Base-by-base conservation (phyloP, 2,113 vertebrate species). In the Takifugu bimaculatus region DNA sequence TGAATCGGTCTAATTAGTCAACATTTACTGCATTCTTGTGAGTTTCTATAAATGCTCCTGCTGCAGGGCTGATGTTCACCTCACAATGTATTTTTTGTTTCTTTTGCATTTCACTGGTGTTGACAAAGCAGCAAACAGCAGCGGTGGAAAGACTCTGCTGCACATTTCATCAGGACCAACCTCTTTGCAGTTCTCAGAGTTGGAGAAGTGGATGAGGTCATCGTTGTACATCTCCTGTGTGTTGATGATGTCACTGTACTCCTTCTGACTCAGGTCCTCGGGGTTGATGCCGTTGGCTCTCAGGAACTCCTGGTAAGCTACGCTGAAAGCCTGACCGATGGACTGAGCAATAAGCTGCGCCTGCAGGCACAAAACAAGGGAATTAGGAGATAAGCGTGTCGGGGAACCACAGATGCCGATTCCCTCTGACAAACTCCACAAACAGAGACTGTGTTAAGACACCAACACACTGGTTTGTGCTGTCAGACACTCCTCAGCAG, bases 171-270 rank as follows among this genome's bases (percentile, higher is more conserved):
- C 0, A 9, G 26, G 13, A 72, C 86, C 39, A 66, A 99, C 97
- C 96, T 99, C 97, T 90, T 98, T 99, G 90, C 96, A 97, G 88
- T 99, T 99, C 70, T 97, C 97, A 0, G 96, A 99, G 88, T 98
- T 99, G 67, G 97, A 99, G 85, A 98, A 99, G 86, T 99, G 97
- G 87, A 98, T 94, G 69, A 99, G 96, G 81, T 99, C 97, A 5
- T 99, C 97, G 2, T 99, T 99, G 90, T 99, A 99, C 97, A 99
- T 98, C 85, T 99, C 97, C 79, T 99, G 96, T 49, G 96, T 98
- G 77, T 94, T 98, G 89, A 99, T 97, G 89, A 99, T 95, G 87
- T 99, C 97, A 7, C 96, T 98, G 90, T 99, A 99, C 68, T 99
- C 96, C 67, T 98, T 98, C 90, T 99, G 97, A 87, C 97, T 99